Conservation (phyloP, 2,888 invertebrate species). For the Lasioglossum zephyrum region DNA sequence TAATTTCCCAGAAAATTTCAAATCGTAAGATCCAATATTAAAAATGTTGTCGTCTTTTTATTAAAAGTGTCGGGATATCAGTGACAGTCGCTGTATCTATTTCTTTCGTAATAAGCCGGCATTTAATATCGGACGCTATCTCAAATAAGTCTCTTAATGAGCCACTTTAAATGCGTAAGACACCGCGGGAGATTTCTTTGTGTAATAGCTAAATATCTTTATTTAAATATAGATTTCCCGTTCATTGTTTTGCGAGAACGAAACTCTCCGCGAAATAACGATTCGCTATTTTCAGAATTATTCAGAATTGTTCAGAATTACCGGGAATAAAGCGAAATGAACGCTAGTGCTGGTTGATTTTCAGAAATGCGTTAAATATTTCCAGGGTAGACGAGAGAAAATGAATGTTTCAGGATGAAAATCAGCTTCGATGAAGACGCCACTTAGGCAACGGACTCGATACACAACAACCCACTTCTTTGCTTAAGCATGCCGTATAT, state of each 20-base stretch:
- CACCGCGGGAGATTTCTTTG: background rate
- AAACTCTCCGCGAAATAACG: background rate
- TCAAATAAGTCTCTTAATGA: background rate
- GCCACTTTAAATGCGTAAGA: background rate
- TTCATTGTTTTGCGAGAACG: background rate
- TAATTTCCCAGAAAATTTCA: no score
- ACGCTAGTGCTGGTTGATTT: no score
- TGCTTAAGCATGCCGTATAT: conserved; percentile 36
- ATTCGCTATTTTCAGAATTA: background rate
- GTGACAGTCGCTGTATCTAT: background rate
- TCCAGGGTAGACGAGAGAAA: background rate
- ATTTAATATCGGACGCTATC: background rate
- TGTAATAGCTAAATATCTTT: background rate
- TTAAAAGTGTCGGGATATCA: no score
- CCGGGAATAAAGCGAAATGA: no score
- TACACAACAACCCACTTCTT: conserved; percentile 11
- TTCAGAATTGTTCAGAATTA: no score
- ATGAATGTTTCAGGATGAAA: background rate
- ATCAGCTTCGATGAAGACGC: background rate
- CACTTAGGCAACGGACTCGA: background rate
- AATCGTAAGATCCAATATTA: no score
- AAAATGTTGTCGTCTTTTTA: no score
- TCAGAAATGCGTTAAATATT: background rate
- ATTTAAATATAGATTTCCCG: background rate
- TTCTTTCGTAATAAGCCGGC: background rate